Conservation (phyloP, 2,888 invertebrate genomes). For the Diaphora mendica region DNA sequence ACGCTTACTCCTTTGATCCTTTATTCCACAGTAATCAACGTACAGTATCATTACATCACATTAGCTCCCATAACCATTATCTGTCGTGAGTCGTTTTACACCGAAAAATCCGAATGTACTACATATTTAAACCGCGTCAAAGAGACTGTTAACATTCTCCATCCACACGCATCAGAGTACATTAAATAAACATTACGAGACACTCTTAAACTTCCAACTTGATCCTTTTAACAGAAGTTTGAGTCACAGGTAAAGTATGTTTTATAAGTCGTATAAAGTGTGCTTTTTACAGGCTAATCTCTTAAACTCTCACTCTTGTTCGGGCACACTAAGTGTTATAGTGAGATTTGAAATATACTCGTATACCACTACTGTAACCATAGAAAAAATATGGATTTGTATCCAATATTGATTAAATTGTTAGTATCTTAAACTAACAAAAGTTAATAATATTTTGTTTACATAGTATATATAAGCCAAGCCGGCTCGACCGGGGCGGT, state of each 20-base stretch:
- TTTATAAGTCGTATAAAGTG: not conserved
- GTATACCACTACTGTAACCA: too few species aligned
- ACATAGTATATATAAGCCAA: too few species aligned
- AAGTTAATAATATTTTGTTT: too few species aligned
- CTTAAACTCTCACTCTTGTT: not conserved
- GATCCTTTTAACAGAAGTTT: constrained; percentile 2
- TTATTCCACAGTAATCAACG: not conserved
- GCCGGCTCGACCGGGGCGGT: too few species aligned
- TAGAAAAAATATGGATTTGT: too few species aligned
- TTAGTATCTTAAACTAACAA: too few species aligned
- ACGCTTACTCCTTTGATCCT: not conserved
- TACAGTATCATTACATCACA: not conserved
- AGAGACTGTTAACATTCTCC: not conserved
- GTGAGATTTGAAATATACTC: not conserved
- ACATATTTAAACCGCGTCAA: constrained; percentile 8
- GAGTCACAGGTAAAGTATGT: constrained; percentile 8
- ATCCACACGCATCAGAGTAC: constrained; percentile 19
- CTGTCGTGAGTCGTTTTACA: not conserved
- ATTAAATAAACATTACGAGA: constrained; percentile 41
- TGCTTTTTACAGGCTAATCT: not conserved
- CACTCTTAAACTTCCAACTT: constrained; percentile 16
- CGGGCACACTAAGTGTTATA: not conserved
- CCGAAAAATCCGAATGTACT: not conserved
- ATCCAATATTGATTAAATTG: too few species aligned
- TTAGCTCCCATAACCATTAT: not conserved